Evolutionary conservation across 2,797 vertebrate genomes (phyloP).

Genomic region (Acrossocheilus fasciatus): DNA sequence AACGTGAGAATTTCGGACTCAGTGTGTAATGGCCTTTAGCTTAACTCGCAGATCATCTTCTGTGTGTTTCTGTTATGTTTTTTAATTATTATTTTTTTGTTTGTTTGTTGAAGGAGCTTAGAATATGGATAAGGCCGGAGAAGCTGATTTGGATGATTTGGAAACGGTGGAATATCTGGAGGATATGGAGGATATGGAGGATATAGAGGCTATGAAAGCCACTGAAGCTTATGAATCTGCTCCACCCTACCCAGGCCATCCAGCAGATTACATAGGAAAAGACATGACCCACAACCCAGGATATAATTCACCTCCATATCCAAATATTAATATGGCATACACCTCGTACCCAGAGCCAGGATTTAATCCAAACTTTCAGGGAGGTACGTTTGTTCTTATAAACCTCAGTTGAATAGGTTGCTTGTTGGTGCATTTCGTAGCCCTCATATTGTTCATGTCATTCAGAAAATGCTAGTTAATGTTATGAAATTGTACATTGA

Average conservation of each 20-base stretch:
- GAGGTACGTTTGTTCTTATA: constrained; percentile 57
- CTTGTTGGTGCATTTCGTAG: neutral
- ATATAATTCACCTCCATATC: constrained; percentile 50
- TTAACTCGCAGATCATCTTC: neutral
- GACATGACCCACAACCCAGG: constrained; percentile 38
- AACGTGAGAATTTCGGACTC: too few relatives aligned
- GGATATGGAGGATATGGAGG: constrained; percentile 16
- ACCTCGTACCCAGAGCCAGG: constrained; percentile 49
- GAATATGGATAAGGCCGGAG: neutral
- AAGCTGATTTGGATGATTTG: constrained; percentile 6
- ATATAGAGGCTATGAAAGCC: constrained; percentile 68
- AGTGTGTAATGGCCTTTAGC: too few relatives aligned
- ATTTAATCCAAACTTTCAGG: constrained; percentile 58
- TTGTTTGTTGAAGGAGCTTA: neutral
- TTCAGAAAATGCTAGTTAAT: too few relatives aligned
- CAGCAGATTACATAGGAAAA: constrained; percentile 56
- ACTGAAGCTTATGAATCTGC: constrained; percentile 55
- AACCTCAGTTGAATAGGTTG: neutral
- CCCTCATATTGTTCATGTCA: neutral
- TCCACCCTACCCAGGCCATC: constrained; percentile 73
- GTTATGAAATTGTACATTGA: too few relatives aligned
- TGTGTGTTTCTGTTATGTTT: neutral
- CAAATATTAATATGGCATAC: constrained; percentile 25
- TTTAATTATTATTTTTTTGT: too few relatives aligned
- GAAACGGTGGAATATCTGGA: constrained; percentile 37